Evolutionary conservation across 1,140 invertebrate genomes (phyloP).

Genomic region (Hypothenemus hampei): DNA sequence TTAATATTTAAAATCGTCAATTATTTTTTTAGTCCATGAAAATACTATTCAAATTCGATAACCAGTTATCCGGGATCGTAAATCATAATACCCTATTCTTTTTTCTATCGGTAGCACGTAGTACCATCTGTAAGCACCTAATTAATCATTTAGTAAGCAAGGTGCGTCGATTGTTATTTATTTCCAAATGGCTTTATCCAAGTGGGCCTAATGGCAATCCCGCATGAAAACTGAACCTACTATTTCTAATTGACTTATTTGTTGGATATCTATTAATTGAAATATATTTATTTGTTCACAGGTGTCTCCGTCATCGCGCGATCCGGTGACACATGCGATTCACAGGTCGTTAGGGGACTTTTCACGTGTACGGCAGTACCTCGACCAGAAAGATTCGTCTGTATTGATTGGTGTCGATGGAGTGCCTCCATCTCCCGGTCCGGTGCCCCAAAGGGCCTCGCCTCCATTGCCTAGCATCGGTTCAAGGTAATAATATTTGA

Average conservation of each 20-base stretch:
- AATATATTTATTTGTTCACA: constrained; percentile 43
- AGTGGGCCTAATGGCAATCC: neutral
- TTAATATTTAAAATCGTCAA: neutral
- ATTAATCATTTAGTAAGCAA: neutral
- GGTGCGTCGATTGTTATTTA: neutral
- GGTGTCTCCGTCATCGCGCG: constrained; percentile 62
- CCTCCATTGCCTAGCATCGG: constrained; percentile 14
- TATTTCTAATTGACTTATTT: neutral
- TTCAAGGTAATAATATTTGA: too few species aligned
- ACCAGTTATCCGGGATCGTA: neutral
- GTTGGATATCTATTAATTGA: neutral
- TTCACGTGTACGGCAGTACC: constrained; percentile 59
- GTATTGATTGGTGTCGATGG: constrained; percentile 70
- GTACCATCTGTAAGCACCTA: neutral
- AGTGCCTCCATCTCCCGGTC: constrained; percentile 57
- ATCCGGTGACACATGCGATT: constrained; percentile 68
- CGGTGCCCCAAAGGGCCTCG: constrained; percentile 15
- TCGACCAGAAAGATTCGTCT: constrained; percentile 60
- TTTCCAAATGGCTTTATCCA: neutral
- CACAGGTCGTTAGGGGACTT: constrained; percentile 70
- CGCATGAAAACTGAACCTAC: too few species aligned
- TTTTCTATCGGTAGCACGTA: neutral
- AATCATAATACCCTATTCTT: neutral
- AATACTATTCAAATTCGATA: too few species aligned
- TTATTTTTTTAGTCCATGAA: neutral